Conservation (phyloP, 2,113 vertebrate genomes). For the Leptocoma aspasia region DNA sequence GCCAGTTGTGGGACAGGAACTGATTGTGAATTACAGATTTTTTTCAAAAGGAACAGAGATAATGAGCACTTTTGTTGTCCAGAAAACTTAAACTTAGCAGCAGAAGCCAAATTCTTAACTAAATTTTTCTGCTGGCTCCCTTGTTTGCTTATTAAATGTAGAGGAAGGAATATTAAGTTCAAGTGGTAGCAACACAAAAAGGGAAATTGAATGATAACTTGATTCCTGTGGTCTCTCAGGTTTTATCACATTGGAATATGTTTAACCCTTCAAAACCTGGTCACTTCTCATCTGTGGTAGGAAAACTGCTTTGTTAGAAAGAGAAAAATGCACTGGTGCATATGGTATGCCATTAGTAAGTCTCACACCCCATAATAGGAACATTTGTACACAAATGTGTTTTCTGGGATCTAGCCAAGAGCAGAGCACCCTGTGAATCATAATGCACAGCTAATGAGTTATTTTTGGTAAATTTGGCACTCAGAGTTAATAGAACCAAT, state of each 20-base stretch:
- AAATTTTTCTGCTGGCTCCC: not conserved
- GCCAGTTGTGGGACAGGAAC: not conserved
- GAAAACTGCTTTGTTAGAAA: slow-evolving; percentile 46
- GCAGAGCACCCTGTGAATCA: slow-evolving; percentile 68
- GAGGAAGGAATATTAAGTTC: slow-evolving; percentile 24
- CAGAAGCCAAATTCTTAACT: not conserved
- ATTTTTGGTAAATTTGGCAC: slow-evolving; percentile 75
- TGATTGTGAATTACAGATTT: not conserved
- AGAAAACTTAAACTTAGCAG: not conserved
- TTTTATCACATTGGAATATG: slow-evolving; percentile 67
- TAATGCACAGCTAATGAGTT: slow-evolving; percentile 74
- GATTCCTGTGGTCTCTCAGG: slow-evolving; percentile 52
- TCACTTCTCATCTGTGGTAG: slow-evolving; percentile 45
- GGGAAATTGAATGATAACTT: slow-evolving; percentile 39
- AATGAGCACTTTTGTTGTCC: not conserved
- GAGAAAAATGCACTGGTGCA: slow-evolving; percentile 37
- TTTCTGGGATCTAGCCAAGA: slow-evolving; percentile 73
- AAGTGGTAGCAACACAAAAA: slow-evolving; percentile 27
- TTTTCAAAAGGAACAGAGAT: not conserved
- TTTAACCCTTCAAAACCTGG: slow-evolving; percentile 70
- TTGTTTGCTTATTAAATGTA: slow-evolving; percentile 22
- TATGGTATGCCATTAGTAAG: slow-evolving; percentile 71
- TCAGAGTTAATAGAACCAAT: slow-evolving; percentile 68
- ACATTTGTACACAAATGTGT: slow-evolving; percentile 74
- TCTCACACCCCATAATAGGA: slow-evolving; percentile 73